A percentile compares a stretch with the other conserved stretches of the same genome.
Conservation (phyloP, 1,140 invertebrate species). For the Anastatus disparis region DNA sequence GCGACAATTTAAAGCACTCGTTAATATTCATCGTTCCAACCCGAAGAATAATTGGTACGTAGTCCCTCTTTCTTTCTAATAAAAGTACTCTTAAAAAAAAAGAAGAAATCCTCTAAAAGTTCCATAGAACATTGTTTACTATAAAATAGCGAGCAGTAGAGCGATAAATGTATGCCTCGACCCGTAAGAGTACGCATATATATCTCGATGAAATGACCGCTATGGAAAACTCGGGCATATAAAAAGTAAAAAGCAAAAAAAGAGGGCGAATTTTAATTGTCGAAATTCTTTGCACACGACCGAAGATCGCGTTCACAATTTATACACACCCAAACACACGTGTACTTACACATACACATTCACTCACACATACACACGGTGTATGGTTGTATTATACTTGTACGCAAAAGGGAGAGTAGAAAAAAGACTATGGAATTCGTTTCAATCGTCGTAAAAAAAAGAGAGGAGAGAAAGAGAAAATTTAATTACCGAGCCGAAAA, state of each 20-base stretch:
- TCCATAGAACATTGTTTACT: slow-evolving; percentile 1
- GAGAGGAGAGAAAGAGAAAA: neutral
- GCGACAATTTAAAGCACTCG: slow-evolving; percentile 27
- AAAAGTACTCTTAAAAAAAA: neutral
- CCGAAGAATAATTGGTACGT: slow-evolving; percentile 16
- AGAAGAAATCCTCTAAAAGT: neutral
- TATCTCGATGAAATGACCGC: neutral
- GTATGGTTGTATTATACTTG: no score
- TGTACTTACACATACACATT: no score
- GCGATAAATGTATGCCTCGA: neutral
- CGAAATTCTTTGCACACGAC: slow-evolving; percentile 30
- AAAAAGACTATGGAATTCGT: neutral
- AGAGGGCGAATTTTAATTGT: slow-evolving; percentile 35
- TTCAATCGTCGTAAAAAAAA: slow-evolving; percentile 18
- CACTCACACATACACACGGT: no score
- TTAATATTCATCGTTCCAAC: slow-evolving; percentile 26
- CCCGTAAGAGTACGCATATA: neutral
- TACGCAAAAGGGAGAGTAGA: no score
- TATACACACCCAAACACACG: no score
- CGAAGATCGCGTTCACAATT: no score
- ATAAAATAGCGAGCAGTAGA: neutral
- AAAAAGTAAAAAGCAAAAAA: neutral
- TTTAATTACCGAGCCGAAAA: slow-evolving; percentile 39
- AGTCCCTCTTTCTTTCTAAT: neutral
- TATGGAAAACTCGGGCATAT: neutral